Evolutionary conservation across 2,888 invertebrate species (phyloP), one percentile per base, ranked within the genome.

Genomic region (Chloroclysta siterata): DNA sequence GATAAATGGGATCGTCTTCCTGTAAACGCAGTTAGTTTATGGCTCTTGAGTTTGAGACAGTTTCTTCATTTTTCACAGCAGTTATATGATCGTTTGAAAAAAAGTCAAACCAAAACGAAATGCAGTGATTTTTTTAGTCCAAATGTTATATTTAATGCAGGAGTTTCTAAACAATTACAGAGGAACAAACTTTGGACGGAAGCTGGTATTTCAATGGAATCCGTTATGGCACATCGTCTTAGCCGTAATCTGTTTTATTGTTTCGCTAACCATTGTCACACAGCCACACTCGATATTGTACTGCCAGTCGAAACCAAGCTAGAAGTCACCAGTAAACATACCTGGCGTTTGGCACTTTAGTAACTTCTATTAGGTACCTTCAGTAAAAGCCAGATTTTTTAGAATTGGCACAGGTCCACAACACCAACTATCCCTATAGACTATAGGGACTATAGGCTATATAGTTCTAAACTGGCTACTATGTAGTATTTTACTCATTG

Each of bases 181-280:
- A 56, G 33, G 55, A 66, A 71, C 68, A 65, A 72, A 72, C 71
- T 69, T 69, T 68, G 36, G 64, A 63, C 71, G 71, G 74, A 73
- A 75, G 72, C 72, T 65, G 66, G 71, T 72, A 74, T 77, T 74
- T 72, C 74, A 75, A 74, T 77, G 74, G 74, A 75, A 75, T 75
- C 70, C 68, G 66, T 78, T 78, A 77, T 76, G 73, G 73, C 72
- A 73, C 70, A 73, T 77, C 73, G 76, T 73, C 76, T 77, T 70
- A 70, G 70, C 76, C 60, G 80, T 83, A 85, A 85, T 85, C 81
- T 79, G 76, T 73, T 78, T 81, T 76, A 85, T 87, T 86, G 83
- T 87, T 83, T 81, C 76, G 74, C 63, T 66, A 65, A 60, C 80
- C 74, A 82, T 84, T 84, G 82, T 85, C 80, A 79, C 80, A 79